Evolutionary conservation across 2,113 vertebrate species (phyloP), one percentile per base, ranked within the genome.

Genomic region (Dipodomys stephensi): DNA sequence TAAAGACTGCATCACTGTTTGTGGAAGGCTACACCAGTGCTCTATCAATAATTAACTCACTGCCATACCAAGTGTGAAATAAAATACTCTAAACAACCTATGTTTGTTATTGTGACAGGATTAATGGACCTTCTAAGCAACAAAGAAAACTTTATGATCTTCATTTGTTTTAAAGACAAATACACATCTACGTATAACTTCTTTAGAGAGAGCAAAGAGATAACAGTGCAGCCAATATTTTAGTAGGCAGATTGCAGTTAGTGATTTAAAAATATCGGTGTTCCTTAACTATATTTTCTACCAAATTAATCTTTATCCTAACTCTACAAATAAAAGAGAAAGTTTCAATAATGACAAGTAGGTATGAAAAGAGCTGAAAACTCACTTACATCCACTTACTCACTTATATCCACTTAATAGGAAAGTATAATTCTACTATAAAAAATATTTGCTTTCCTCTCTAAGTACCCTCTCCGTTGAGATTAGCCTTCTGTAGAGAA

Each of bases 331-430:
- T 83, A 68, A 85, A 39, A 91, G 46, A 57, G 4, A 30, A 87
- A 76, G 32, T 97, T 96, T 25, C 88, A 94, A 68, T 39, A 83
- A 97, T 95, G 95, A 2, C 3, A 30, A 67, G 81, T 2, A 65
- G 74, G 23, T 30, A 87, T 78, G 88, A 82, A 77, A 94, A 97
- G 94, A 89, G 19, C 44, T 82, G 10, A 95, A 97, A 95, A 85
- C 19, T 86, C 88, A 90, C 65, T 67, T 93, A 35, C 35, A 35
- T 35, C 35, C 35, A 35, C 35, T 35, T 35, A 35, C 35, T 35
- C 35, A 35, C 35, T 35, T 94, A 90, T 81, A 94, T 80, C 69
- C 9, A 67, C 83, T 68, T 97, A 91, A 91, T 92, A 44, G 92
- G 91, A 30, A 97, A 96, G 71, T 49, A 77, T 30, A 83, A 35